phyloP scores from a whole-genome alignment of 2,888 invertebrate species.

The Pristionchus arcanus region DNA sequence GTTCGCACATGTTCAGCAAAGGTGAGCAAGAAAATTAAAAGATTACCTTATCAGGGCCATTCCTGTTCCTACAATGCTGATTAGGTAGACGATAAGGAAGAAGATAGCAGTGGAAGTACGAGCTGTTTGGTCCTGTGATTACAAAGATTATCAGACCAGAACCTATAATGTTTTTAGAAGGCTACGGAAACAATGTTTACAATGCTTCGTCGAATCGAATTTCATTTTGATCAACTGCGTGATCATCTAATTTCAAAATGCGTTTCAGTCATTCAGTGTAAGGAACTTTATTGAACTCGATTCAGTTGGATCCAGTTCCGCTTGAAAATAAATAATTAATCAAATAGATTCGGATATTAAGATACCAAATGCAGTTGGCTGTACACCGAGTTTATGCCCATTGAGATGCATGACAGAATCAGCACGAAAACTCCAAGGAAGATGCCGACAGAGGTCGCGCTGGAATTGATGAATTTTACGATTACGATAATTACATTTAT shows the following conservation, averaged over 20 bases:
- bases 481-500: too few species aligned
- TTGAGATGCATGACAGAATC: conserved; percentile 74
- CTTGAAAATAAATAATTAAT: too few species aligned
- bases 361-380: conserved; percentile 59
- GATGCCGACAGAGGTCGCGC: conserved; percentile 75
- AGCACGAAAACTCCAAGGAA: conserved; percentile 77
- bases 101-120: conserved; percentile 21
- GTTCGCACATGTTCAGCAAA: too few species aligned
- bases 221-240: too few species aligned
- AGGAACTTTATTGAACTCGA: too few species aligned
- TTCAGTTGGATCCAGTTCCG: too few species aligned
- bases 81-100: conserved; percentile 23
- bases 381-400: conserved; percentile 77
- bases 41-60: conserved; percentile 29
- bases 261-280: background rate
- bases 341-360: too few species aligned
- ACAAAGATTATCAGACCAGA: background rate
- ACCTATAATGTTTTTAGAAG: background rate
- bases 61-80: background rate
- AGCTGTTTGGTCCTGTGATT: conserved; percentile 4
- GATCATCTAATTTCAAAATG: too few species aligned
- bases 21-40: too few species aligned
- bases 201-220: too few species aligned
- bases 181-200: too few species aligned
- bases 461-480: conserved; percentile 37